Conservation (phyloP, 2,113 vertebrate genomes). For the Catharus minimus region DNA sequence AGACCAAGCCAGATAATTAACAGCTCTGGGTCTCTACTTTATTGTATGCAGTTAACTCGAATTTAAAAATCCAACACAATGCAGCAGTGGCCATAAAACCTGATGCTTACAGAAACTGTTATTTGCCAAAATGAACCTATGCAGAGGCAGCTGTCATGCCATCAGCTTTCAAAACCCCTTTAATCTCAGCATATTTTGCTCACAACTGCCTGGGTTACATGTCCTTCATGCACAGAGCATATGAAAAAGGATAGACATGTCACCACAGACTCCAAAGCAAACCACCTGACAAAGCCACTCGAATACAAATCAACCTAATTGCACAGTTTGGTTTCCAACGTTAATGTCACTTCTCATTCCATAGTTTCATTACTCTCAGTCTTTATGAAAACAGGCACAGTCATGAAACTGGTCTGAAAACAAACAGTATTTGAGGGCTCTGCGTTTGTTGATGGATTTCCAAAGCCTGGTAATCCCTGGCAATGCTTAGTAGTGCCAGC, state of each 20-base stretch:
- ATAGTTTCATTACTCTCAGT: slow-evolving; percentile 2
- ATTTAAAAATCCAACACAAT: slow-evolving; percentile 3
- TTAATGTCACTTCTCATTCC: slow-evolving; percentile 24
- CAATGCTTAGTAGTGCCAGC: not conserved
- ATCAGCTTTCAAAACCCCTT: not conserved
- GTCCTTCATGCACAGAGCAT: not conserved
- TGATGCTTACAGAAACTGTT: slow-evolving; percentile 1
- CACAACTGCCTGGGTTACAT: not conserved
- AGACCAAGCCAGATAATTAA: not conserved
- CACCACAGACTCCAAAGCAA: not conserved
- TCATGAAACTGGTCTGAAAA: slow-evolving; percentile 48
- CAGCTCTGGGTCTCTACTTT: slow-evolving; percentile 4
- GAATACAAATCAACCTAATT: slow-evolving; percentile 26
- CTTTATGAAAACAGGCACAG: not conserved
- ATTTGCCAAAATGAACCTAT: not conserved
- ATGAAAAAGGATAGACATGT: not conserved
- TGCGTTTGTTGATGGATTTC: not conserved
- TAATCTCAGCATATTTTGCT: not conserved
- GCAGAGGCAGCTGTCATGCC: not conserved
- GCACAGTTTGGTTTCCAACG: not conserved
- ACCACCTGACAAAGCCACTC: not conserved
- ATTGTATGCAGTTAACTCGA: not conserved
- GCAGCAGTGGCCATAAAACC: not conserved
- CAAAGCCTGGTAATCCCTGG: not conserved
- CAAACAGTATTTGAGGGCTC: not conserved